Evolutionary conservation across 2,113 vertebrate species (phyloP).

Genomic region (Chloropsis hardwickii): DNA sequence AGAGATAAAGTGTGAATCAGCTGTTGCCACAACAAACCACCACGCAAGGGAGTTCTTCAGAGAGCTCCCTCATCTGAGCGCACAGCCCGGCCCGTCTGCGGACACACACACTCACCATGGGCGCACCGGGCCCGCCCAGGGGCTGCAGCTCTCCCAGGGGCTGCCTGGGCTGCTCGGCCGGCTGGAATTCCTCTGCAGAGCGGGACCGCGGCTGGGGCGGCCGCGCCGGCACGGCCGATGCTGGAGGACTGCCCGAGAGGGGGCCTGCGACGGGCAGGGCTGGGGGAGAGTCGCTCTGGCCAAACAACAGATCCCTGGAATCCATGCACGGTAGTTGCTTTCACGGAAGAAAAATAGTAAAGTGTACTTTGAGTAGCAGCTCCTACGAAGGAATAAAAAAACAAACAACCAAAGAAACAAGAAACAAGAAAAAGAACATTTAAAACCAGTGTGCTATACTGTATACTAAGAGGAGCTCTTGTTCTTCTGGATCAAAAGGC

Average conservation of each 20-base stretch:
- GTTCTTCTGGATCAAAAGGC: not conserved
- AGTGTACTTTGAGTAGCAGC: not conserved
- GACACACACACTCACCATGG: constrained; percentile 74
- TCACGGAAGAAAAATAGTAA: constrained; percentile 33
- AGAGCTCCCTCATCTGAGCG: not conserved
- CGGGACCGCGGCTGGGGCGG: constrained; percentile 12
- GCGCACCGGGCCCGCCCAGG: constrained; percentile 23
- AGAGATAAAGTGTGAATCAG: not conserved
- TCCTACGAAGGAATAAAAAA: not conserved
- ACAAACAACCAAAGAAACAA: no score
- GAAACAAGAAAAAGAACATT: not conserved
- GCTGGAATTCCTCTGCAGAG: constrained; percentile 55
- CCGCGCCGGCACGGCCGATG: not conserved
- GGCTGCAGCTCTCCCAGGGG: constrained; percentile 74
- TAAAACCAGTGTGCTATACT: not conserved
- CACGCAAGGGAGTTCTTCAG: not conserved
- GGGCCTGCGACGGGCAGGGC: not conserved
- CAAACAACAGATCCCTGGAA: constrained; percentile 57
- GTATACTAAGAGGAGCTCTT: not conserved
- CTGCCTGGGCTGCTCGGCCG: constrained; percentile 69
- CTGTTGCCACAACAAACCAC: not conserved
- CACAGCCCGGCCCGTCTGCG: not conserved
- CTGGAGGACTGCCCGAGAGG: not conserved
- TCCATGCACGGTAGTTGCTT: constrained; percentile 68
- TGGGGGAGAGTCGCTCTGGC: constrained; percentile 41